Evolutionary conservation across 2,797 vertebrate species (phyloP), one percentile per base, ranked within the genome.

Genomic region (Hippoglossus hippoglossus): DNA sequence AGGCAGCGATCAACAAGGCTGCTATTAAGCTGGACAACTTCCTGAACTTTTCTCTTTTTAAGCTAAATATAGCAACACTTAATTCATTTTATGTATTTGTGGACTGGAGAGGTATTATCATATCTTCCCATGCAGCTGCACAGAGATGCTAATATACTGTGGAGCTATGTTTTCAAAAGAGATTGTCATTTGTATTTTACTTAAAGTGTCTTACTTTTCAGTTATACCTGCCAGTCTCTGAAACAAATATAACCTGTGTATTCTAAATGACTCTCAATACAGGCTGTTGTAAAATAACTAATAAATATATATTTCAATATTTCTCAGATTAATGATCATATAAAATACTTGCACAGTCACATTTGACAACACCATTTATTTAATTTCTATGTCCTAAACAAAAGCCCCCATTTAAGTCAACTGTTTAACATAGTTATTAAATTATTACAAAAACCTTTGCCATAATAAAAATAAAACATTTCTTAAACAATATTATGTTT

Each of bases 1-100:
- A 89, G 87, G 82, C 90, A 89, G 80, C 87, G 57, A 92, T 93
- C 91, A 91, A 91, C 92, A 89, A 84, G 84, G 81, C 87, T 71
- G 49, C 81, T 63, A 90, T 91, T 92, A 88, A 86, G 82, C 89
- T 90, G 76, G 85, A 81, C 81, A 83, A 88, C 89, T 88, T 91
- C 84, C 89, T 91, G 88, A 89, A 90, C 87, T 91, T 91, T 85
- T 87, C 77, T 77, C 68, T 85, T 90, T 60, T 81, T 71, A 28
- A 28, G 80, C 83, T 90, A 80, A 88, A 92, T 87, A 86, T 86
- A 84, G 87, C 73, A 59, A 59, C 24, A 58, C 76, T 77, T 85
- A 79, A 91, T 90, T 81, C 36, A 64, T 79, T 86, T 82, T 81
- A 71, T 84, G 65, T 75, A 67, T 69, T 57, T 72, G 62, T 67